These are phyloP conservation scores for Lepisosteus osseus DNA, from an alignment of 2,113 vertebrate genomes.

Conservation along the genomic window DNA sequence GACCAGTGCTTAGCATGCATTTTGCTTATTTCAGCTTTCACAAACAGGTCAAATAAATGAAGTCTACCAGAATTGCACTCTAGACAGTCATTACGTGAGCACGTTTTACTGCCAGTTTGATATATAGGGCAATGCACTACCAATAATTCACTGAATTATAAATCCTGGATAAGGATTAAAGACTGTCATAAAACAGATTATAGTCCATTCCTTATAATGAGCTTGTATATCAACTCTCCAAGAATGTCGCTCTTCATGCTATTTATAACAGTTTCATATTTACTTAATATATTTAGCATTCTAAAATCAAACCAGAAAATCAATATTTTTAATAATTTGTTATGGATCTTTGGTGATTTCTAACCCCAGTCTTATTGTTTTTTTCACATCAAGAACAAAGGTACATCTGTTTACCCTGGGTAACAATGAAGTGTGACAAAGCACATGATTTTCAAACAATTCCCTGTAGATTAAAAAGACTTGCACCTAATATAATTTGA, in stretches of 20 bases:
- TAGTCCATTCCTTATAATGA: slow-evolving; percentile 72
- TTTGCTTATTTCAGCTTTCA: slow-evolving; percentile 37
- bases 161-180: slow-evolving; percentile 81
- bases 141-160: slow-evolving; percentile 73
- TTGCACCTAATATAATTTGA: too few relatives aligned
- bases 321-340: slow-evolving; percentile 9
- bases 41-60: slow-evolving; percentile 38
- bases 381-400: background rate
- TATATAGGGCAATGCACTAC: slow-evolving; percentile 66
- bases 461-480: background rate
- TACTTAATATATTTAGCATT: slow-evolving; percentile 5
- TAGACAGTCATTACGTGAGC: slow-evolving; percentile 18
- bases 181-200: slow-evolving; percentile 75
- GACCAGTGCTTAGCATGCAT: slow-evolving; percentile 27
- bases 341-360: background rate
- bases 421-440: background rate
- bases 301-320: background rate
- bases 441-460: background rate
- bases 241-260: background rate
- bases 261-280: slow-evolving; percentile 15
- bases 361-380: background rate
- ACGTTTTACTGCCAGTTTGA: slow-evolving; percentile 54
- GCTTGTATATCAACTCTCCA: slow-evolving; percentile 58
- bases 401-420: background rate
- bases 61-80: slow-evolving; percentile 12